A percentile compares a stretch with the other conserved stretches of the same genome.
Conservation (phyloP, 2,888 invertebrate genomes). For the Ophion obscuratus region DNA sequence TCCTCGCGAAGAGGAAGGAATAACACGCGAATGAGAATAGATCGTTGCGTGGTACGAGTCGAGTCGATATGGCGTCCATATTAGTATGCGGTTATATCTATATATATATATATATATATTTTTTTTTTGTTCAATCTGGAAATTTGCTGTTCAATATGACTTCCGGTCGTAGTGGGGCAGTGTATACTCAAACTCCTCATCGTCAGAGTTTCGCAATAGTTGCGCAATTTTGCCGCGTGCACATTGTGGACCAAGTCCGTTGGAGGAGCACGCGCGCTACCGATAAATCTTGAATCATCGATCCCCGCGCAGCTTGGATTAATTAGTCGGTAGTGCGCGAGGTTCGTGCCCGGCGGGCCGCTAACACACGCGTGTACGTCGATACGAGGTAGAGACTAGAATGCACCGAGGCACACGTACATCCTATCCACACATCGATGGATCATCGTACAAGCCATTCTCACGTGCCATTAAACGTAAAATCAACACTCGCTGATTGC, state of each 20-base stretch:
- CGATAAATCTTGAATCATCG: slow-evolving; percentile 72
- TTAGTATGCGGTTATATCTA: too few relatives aligned
- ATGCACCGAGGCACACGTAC: slow-evolving; percentile 58
- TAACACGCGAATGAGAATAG: slow-evolving; percentile 35
- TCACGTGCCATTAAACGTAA: slow-evolving; percentile 70
- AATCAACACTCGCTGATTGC: slow-evolving; percentile 74
- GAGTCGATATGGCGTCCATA: background rate
- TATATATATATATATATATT: too few relatives aligned
- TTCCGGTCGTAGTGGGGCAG: background rate
- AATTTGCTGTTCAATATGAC: background rate
- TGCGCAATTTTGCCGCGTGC: slow-evolving; percentile 43
- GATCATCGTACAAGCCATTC: slow-evolving; percentile 72
- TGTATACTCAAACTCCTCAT: background rate
- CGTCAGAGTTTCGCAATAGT: slow-evolving; percentile 4
- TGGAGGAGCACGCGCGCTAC: slow-evolving; percentile 45
- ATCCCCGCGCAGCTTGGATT: slow-evolving; percentile 59
- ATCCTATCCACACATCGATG: slow-evolving; percentile 42
- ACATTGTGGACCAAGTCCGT: background rate
- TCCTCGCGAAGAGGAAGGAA: slow-evolving; percentile 13
- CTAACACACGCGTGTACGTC: background rate
- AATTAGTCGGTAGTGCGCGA: slow-evolving; percentile 47
- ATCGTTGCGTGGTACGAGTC: slow-evolving; percentile 16
- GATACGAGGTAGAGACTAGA: background rate
- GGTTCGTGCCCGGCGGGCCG: slow-evolving; percentile 16
- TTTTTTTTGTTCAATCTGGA: too few relatives aligned